Conservation (phyloP, 2,888 invertebrate species). For the Pseudoips prasinana region DNA sequence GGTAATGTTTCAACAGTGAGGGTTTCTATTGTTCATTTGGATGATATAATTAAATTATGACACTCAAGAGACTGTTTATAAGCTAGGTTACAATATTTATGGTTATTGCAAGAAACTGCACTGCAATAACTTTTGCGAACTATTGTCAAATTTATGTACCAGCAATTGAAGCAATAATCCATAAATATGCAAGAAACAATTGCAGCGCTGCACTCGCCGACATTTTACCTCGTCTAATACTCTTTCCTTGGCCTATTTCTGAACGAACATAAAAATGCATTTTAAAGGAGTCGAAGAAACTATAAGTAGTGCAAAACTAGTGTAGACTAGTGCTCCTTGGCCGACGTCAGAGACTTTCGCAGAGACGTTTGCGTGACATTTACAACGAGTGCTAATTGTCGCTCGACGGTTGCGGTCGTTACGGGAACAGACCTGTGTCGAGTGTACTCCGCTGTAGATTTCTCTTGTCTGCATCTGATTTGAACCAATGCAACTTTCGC, state of each 20-base stretch:
- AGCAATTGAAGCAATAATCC: constrained; percentile 20
- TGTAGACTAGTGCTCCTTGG: constrained; percentile 19
- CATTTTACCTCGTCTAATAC: constrained; percentile 20
- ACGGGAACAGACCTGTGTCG: constrained; percentile 54
- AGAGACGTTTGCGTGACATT: constrained; percentile 66
- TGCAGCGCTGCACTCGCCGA: constrained; percentile 11
- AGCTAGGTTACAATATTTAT: constrained; percentile 10
- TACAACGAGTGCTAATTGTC: constrained; percentile 66
- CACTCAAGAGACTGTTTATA: too few species aligned
- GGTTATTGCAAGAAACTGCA: constrained; percentile 3
- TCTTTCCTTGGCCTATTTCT: constrained; percentile 26
- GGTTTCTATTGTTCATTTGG: too few species aligned
- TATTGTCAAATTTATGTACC: constrained; percentile 28
- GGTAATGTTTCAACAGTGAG: too few species aligned
- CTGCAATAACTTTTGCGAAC: constrained; percentile 11
- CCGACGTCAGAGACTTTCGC: constrained; percentile 20
- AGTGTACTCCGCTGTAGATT: constrained; percentile 55
- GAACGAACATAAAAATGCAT: constrained; percentile 24
- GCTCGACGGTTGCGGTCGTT: constrained; percentile 52
- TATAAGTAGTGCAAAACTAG: too few species aligned
- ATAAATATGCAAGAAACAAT: constrained; percentile 31
- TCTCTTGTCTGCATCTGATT: constrained; percentile 68
- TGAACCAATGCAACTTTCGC: constrained; percentile 67
- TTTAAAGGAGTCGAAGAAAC: constrained; percentile 26
- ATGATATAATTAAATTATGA: too few species aligned